Evolutionary conservation across 2,888 invertebrate species (phyloP).

Genomic region (Clistopyga incitator): DNA sequence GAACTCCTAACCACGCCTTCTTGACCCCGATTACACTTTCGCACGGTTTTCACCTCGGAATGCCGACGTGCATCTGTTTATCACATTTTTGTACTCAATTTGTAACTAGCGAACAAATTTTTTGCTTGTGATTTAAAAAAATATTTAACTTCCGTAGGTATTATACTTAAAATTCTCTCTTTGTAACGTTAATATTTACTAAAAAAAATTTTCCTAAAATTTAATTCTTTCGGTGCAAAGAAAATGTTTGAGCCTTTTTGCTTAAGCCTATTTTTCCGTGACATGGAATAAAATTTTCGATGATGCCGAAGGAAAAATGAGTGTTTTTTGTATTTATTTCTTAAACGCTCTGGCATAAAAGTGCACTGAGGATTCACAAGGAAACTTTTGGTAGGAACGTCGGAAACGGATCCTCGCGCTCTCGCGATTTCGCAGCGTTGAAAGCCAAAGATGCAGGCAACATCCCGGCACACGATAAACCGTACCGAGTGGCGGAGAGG

Average conservation of each 20-base stretch:
- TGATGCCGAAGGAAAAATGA: no score
- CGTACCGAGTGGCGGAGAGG: constrained; percentile 14
- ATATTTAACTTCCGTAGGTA: no score
- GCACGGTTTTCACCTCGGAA: constrained; percentile 18
- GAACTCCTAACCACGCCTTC: constrained; percentile 17
- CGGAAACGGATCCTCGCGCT: constrained; percentile 48
- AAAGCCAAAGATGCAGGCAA: constrained; percentile 20
- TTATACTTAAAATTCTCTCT: no score
- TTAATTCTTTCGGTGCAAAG: no score
- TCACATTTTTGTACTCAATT: not conserved
- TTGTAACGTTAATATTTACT: no score
- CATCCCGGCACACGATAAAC: constrained; percentile 49
- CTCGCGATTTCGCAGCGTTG: constrained; percentile 35
- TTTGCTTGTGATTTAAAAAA: no score
- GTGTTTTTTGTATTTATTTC: no score
- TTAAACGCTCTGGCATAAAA: not conserved
- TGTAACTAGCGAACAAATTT: no score
- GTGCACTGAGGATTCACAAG: constrained; percentile 21
- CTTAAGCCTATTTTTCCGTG: no score
- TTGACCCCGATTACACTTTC: constrained; percentile 10
- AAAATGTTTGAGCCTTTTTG: no score
- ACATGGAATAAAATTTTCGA: no score
- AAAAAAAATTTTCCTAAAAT: no score
- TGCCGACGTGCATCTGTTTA: not conserved
- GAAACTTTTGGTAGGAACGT: constrained; percentile 31